Evolutionary conservation across 2,797 vertebrate genomes (phyloP).

Genomic region (Sebastes matsubarae): DNA sequence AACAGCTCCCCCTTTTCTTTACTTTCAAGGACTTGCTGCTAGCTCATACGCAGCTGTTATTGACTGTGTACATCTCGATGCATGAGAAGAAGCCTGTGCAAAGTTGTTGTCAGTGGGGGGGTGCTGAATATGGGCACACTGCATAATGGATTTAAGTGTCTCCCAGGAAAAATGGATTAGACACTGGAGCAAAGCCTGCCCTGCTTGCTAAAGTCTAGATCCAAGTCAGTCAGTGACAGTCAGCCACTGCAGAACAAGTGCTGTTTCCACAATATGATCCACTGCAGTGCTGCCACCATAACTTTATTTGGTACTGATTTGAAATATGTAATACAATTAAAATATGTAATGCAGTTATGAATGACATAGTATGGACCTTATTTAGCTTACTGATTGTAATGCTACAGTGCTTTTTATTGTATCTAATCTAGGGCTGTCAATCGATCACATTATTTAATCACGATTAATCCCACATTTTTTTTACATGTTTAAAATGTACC

Average conservation of each 20-base stretch:
- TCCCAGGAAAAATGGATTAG: conserved; percentile 64
- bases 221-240: conserved; percentile 25
- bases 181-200: conserved; percentile 47
- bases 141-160: conserved; percentile 63
- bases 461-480: no score
- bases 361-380: background rate
- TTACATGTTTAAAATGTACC: no score
- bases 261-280: conserved; percentile 6
- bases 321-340: background rate
- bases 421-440: no score
- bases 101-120: conserved; percentile 37
- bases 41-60: conserved; percentile 19
- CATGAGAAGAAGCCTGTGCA: conserved; percentile 8
- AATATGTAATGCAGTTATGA: background rate
- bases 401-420: background rate
- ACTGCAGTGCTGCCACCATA: background rate
- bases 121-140: conserved; percentile 44
- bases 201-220: conserved; percentile 38
- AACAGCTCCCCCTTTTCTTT: conserved; percentile 1
- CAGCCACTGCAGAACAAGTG: conserved; percentile 33
- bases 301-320: background rate
- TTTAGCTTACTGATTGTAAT: background rate
- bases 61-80: background rate
- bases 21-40: conserved; percentile 34
- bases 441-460: no score